Percentiles rank a stretch among this genome's conserved stretches.
Conservation (phyloP, 2,888 invertebrate species). For the Neria commutata region DNA sequence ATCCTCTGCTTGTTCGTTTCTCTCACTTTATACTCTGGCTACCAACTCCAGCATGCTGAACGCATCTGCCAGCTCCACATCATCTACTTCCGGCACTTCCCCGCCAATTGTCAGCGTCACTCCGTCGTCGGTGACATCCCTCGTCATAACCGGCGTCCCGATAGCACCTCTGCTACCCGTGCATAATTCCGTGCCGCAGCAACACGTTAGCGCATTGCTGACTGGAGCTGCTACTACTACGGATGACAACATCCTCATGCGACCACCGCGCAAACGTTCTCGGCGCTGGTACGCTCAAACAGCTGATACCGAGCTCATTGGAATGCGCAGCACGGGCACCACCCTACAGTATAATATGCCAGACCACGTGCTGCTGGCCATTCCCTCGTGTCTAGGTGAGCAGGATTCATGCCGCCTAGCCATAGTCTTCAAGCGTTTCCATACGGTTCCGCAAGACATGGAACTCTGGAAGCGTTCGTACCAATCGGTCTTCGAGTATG, state of each 20-base stretch:
- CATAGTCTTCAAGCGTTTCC: conserved; percentile 95
- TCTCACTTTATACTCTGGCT: too few relatives aligned
- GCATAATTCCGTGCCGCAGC: conserved; percentile 56
- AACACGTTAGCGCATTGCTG: conserved; percentile 55
- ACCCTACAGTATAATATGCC: conserved; percentile 89
- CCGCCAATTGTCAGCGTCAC: conserved; percentile 23
- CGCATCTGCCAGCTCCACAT: conserved; percentile 45
- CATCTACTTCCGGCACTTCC: conserved; percentile 37
- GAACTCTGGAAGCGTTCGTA: conserved; percentile 85
- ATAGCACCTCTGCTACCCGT: conserved; percentile 56
- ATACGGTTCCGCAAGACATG: conserved; percentile 60
- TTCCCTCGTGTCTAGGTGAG: conserved; percentile 94
- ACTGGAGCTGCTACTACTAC: conserved; percentile 51
- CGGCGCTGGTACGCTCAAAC: conserved; percentile 64
- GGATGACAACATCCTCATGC: conserved; percentile 66
- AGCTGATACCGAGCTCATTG: conserved; percentile 38
- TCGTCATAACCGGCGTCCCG: conserved; percentile 55
- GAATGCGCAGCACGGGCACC: conserved; percentile 44
- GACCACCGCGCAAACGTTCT: conserved; percentile 85
- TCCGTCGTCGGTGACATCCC: conserved; percentile 41
- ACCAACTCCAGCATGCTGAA: too few relatives aligned
- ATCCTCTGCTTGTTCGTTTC: too few relatives aligned
- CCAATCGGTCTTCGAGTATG: conserved; percentile 95
- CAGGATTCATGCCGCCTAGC: conserved; percentile 92
- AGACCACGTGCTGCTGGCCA: conserved; percentile 93